These are phyloP conservation scores for Craniophora ligustri DNA, from an alignment of 2,888 invertebrate genomes.

Conservation along the genomic window DNA sequence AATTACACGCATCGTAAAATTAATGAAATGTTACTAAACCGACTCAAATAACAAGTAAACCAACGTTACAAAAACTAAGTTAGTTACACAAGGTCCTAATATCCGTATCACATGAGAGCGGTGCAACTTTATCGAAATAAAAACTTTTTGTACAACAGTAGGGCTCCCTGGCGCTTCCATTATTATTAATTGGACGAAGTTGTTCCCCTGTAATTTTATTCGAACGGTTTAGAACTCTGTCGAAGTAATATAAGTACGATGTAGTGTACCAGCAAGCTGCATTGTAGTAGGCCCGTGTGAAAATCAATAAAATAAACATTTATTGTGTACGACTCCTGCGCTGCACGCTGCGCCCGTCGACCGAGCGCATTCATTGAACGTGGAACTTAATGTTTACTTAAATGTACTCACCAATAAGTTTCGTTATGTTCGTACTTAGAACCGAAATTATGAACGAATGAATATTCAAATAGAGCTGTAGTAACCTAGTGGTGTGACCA, in stretches of 20 bases:
- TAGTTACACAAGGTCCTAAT: slow-evolving; percentile 73
- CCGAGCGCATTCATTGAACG: slow-evolving; percentile 36
- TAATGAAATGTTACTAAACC: slow-evolving; percentile 77
- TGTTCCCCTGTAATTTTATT: slow-evolving; percentile 77
- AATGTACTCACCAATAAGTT: slow-evolving; percentile 6
- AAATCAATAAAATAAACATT: slow-evolving; percentile 87
- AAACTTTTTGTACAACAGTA: slow-evolving; percentile 74
- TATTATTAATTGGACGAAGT: slow-evolving; percentile 84
- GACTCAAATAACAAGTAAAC: slow-evolving; percentile 71
- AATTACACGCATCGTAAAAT: slow-evolving; percentile 82
- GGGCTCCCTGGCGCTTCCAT: slow-evolving; percentile 78
- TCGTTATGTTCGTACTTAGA: slow-evolving; percentile 4
- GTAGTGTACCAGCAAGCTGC: slow-evolving; percentile 70
- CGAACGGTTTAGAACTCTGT: slow-evolving; percentile 74
- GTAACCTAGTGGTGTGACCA: no score
- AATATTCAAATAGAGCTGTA: slow-evolving; percentile 38
- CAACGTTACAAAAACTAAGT: slow-evolving; percentile 63
- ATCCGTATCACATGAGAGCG: slow-evolving; percentile 66
- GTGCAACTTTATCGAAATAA: slow-evolving; percentile 80
- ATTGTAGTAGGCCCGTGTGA: slow-evolving; percentile 81
- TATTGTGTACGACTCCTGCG: slow-evolving; percentile 68
- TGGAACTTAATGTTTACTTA: slow-evolving; percentile 38
- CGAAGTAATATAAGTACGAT: slow-evolving; percentile 60
- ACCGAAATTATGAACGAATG: slow-evolving; percentile 18
- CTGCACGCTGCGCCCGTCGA: slow-evolving; percentile 41